Evolutionary conservation across 2,888 invertebrate genomes (phyloP), one percentile per base, ranked within the genome.

Genomic region (Euphydryas editha): DNA sequence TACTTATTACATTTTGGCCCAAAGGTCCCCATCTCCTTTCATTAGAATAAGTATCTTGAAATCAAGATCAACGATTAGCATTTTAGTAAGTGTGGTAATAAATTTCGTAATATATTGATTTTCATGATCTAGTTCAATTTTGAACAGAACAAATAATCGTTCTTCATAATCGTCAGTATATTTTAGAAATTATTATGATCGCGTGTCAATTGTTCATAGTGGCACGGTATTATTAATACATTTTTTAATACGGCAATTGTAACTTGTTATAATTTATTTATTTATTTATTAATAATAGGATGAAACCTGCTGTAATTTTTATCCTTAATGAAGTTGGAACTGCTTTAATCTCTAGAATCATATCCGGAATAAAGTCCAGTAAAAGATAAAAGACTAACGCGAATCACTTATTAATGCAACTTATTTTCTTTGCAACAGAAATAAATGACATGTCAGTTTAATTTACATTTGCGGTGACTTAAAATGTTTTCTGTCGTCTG

Each of bases 391-490:
- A n/a, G 13, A 8, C 17, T 17, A 5, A 54, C 21, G 54, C 17
- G 54, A 36, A 36, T 54, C 30, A 10, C 54, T 54, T 46, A 55
- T 63, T 61, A 57, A 49, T 37, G 17, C 46, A 39, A 39, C 47
- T 59, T 46, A 67, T 62, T 49, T 67, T 68, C 61, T 54, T 62
- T 58, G 65, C 36, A 57, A 65, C 56, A 54, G 65, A 62, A 65
- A 67, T 63, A 68, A 75, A 68, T 69, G 67, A 70, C 61, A 62
- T 69, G 67, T 64, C 65, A 72, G 63, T 51, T 24, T 54, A 70
- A 72, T 66, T 71, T 70, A 69, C 70, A 72, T 73, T 70, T 68
- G 65, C 71, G 70, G 71, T 59, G 63, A 73, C 72, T 73, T 74
- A 69, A 75, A 70, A 74, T 68, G 70, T 70, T 65, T 68, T 63